Conservation (phyloP, 2,888 invertebrate genomes). For the Drosophila multiciliata region DNA sequence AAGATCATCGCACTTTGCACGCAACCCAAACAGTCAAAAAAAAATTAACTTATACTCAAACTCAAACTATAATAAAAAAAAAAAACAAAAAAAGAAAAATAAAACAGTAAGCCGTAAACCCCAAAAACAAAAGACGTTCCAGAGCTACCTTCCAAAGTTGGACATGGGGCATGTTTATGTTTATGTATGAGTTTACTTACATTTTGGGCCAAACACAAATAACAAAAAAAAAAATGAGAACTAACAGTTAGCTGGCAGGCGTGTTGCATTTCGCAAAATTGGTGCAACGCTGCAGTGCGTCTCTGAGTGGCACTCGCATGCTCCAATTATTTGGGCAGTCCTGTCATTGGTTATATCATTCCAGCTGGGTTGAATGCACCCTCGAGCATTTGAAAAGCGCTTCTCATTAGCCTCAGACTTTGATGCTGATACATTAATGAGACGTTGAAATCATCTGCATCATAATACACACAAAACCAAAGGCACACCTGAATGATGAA, state of each 20-base stretch:
- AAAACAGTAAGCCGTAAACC: constrained; percentile 33
- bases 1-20: constrained; percentile 80
- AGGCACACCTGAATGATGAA: constrained; percentile 61
- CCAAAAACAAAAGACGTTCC: constrained; percentile 46
- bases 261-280: constrained; percentile 26
- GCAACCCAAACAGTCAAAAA: constrained; percentile 67
- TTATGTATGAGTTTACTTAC: constrained; percentile 73
- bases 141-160: constrained; percentile 55
- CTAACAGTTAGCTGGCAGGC: constrained; percentile 61
- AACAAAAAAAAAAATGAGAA: constrained; percentile 18
- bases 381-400: constrained; percentile 47
- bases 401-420: constrained; percentile 69
- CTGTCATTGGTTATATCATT: constrained; percentile 75
- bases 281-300: constrained; percentile 67
- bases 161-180: constrained; percentile 63
- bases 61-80: constrained; percentile 29
- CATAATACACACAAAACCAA: constrained; percentile 24
- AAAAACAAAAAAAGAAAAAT: not conserved
- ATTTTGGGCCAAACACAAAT: constrained; percentile 56
- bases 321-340: constrained; percentile 71
- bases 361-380: constrained; percentile 66
- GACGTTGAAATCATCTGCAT: constrained; percentile 52
- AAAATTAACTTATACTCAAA: constrained; percentile 27
- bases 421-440: constrained; percentile 38
- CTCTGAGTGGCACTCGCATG: constrained; percentile 75